Evolutionary conservation across 92 coral and sea anemone genomes (phyloP).

Genomic region (Actinernus sp.): DNA sequence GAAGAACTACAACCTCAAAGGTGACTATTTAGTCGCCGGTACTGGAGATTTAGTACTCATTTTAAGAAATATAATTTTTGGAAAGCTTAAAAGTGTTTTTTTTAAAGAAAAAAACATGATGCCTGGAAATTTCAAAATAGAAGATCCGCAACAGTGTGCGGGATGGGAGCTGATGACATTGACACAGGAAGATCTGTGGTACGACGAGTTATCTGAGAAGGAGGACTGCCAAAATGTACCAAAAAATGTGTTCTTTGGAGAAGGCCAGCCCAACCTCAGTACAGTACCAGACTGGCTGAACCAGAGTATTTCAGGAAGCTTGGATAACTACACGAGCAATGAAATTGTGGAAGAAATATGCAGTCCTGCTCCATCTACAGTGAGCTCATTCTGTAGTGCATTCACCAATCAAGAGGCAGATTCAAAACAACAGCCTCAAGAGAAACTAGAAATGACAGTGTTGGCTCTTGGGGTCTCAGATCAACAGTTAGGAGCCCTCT

Average conservation of each 20-base stretch:
- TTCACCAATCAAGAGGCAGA: not conserved
- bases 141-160: too few relatives aligned
- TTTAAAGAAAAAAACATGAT: too few relatives aligned
- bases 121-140: too few relatives aligned
- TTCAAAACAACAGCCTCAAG: not conserved
- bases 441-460: not conserved
- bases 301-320: not conserved
- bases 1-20: too few relatives aligned
- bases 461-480: constrained; percentile 44
- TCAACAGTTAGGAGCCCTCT: constrained; percentile 37
- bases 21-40: too few relatives aligned
- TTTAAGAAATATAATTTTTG: too few relatives aligned
- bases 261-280: not conserved
- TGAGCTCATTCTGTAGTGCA: constrained; percentile 12
- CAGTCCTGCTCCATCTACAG: constrained; percentile 42
- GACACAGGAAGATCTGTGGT: too few relatives aligned
- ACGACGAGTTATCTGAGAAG: not conserved
- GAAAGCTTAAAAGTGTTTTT: too few relatives aligned
- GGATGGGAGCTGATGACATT: too few relatives aligned
- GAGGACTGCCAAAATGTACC: not conserved
- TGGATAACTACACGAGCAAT: not conserved
- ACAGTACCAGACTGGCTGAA: constrained; percentile 31
- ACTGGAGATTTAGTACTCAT: too few relatives aligned
- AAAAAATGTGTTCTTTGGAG: not conserved
- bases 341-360: not conserved